Conservation (phyloP, 2,113 vertebrate species). For the Pachypanchax playfairii region DNA sequence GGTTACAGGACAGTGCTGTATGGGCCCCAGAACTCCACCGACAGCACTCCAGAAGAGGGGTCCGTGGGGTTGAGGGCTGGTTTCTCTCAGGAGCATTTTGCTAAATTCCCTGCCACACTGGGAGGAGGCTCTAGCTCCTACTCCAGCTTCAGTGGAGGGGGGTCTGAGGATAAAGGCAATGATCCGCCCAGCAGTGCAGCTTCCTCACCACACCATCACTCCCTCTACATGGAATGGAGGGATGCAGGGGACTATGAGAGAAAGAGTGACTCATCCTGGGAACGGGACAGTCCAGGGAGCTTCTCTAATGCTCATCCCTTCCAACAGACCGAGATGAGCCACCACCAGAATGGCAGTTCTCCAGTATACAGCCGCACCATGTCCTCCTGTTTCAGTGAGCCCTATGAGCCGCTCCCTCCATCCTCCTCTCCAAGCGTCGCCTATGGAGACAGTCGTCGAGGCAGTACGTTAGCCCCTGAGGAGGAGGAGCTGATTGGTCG, state of each 20-base stretch:
- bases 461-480: slow-evolving; percentile 82
- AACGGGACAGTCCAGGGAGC: slow-evolving; percentile 84
- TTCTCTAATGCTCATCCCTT: slow-evolving; percentile 83
- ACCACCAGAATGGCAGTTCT: slow-evolving; percentile 85
- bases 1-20: slow-evolving; percentile 84
- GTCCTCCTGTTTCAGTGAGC: slow-evolving; percentile 88
- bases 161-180: slow-evolving; percentile 91
- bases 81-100: slow-evolving; percentile 88
- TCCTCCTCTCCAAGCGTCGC: slow-evolving; percentile 85
- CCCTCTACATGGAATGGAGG: slow-evolving; percentile 91
- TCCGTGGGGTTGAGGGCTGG: slow-evolving; percentile 80
- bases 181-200: slow-evolving; percentile 86
- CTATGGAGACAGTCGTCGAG: slow-evolving; percentile 85
- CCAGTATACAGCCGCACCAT: slow-evolving; percentile 88
- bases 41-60: slow-evolving; percentile 89
- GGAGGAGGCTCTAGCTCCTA: slow-evolving; percentile 92
- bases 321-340: slow-evolving; percentile 83
- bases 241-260: slow-evolving; percentile 87
- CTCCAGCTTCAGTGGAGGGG: slow-evolving; percentile 91
- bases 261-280: slow-evolving; percentile 86
- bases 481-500: slow-evolving; percentile 86
- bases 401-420: slow-evolving; percentile 88
- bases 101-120: slow-evolving; percentile 84
- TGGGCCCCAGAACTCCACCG: slow-evolving; percentile 89
- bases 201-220: slow-evolving; percentile 89